phyloP scores from a whole-genome alignment of 53 echinoderm and acorn worm species.

The Paracentrotus lividus region DNA sequence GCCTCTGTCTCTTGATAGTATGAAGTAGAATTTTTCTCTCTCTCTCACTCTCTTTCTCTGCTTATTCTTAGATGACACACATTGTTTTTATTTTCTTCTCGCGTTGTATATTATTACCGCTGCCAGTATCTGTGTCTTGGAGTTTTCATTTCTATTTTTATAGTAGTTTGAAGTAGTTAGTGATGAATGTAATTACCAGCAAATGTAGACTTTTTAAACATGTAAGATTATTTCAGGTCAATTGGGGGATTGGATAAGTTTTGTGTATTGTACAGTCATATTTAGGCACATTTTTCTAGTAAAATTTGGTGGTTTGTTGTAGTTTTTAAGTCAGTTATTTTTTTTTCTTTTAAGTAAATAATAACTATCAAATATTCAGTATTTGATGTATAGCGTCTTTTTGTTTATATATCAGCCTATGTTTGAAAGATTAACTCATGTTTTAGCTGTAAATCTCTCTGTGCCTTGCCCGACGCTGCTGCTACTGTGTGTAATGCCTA shows the following conservation, averaged over 20 bases:
- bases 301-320: constrained; percentile 55
- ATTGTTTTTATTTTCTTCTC: constrained; percentile 55
- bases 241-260: constrained; percentile 41
- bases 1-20: constrained; percentile 26
- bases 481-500: constrained; percentile 68
- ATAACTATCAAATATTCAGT: constrained; percentile 67
- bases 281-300: constrained; percentile 56
- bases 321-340: constrained; percentile 60
- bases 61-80: constrained; percentile 59
- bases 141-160: constrained; percentile 63
- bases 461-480: constrained; percentile 46
- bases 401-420: constrained; percentile 74
- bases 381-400: constrained; percentile 74
- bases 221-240: constrained; percentile 67
- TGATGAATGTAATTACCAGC: constrained; percentile 45
- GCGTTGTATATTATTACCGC: constrained; percentile 70
- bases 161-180: constrained; percentile 68
- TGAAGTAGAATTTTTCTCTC: neutral
- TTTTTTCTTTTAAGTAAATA: constrained; percentile 54
- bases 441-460: constrained; percentile 71
- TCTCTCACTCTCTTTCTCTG: constrained; percentile 12
- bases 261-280: constrained; percentile 66
- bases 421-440: constrained; percentile 66
- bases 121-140: constrained; percentile 66
- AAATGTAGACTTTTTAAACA: constrained; percentile 59